These are phyloP conservation scores for Zaprionus vittiger DNA, from an alignment of 1,140 invertebrate genomes.

Conservation along the genomic window DNA sequence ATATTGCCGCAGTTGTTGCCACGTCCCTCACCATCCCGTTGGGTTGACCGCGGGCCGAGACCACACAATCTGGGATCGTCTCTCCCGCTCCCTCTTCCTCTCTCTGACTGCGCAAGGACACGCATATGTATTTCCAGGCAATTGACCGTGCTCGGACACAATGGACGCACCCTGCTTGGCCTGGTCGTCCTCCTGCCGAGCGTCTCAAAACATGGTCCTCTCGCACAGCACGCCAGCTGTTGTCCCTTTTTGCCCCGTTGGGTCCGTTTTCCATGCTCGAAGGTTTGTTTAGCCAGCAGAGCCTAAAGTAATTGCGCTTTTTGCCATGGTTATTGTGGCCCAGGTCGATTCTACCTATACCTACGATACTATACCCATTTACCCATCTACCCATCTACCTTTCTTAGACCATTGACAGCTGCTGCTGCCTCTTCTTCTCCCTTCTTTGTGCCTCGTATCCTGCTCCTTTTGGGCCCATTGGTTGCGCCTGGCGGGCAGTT, in stretches of 20 bases:
- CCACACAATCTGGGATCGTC: conserved; percentile 63
- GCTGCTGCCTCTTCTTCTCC: conserved; percentile 17
- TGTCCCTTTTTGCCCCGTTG: conserved; percentile 36
- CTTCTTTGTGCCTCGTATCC: conserved; percentile 22
- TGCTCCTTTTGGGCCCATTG: conserved; percentile 51
- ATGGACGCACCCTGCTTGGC: conserved; percentile 33
- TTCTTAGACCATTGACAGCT: conserved; percentile 65
- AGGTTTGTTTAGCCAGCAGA: conserved; percentile 51
- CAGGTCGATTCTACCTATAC: conserved; percentile 29
- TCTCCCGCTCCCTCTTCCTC: conserved; percentile 1
- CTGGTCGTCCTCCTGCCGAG: conserved; percentile 58
- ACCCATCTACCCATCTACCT: conserved; percentile 43
- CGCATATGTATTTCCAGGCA: conserved; percentile 63
- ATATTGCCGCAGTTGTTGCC: conserved; percentile 38
- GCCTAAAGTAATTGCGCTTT: conserved; percentile 48
- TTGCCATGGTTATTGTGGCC: conserved; percentile 27
- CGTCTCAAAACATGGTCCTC: conserved; percentile 52
- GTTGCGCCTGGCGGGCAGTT: conserved; percentile 61
- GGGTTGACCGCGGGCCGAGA: conserved; percentile 65
- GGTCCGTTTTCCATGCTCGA: conserved; percentile 3
- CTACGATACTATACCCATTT: conserved; percentile 45
- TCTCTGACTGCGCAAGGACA: conserved; percentile 51
- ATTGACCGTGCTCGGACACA: conserved; percentile 74
- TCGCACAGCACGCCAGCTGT: conserved; percentile 51
- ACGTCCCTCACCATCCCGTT: conserved; percentile 34